Conservation (phyloP, 2,888 invertebrate species). For the Bombylius major region DNA sequence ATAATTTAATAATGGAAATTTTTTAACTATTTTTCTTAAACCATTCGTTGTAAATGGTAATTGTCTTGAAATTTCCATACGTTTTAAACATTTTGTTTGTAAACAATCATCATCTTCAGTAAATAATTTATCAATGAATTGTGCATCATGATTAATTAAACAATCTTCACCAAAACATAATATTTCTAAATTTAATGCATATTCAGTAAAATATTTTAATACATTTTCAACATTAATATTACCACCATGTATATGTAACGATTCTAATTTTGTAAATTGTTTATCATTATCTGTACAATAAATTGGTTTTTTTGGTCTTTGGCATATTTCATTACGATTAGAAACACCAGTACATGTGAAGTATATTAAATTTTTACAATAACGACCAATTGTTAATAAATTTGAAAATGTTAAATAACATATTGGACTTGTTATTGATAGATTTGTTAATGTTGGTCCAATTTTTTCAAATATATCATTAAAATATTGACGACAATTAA, state of each 20-base stretch:
- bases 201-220: slow-evolving; percentile 10
- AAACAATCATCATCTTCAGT: background rate
- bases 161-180: slow-evolving; percentile 1
- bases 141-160: slow-evolving; percentile 5
- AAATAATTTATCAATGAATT: slow-evolving; percentile 9
- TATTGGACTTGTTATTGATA: slow-evolving; percentile 11
- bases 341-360: slow-evolving; percentile 6
- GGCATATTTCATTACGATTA: slow-evolving; percentile 7
- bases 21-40: slow-evolving; percentile 6
- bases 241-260: slow-evolving; percentile 10
- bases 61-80: slow-evolving; percentile 11
- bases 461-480: slow-evolving; percentile 10
- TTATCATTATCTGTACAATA: background rate
- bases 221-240: slow-evolving; percentile 11
- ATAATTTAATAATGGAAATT: slow-evolving; percentile 10
- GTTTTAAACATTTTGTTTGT: background rate
- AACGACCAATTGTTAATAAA: slow-evolving; percentile 11
- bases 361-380: slow-evolving; percentile 12
- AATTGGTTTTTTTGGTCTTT: background rate
- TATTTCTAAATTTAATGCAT: slow-evolving; percentile 11
- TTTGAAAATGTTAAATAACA: slow-evolving; percentile 9
- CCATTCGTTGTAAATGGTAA: slow-evolving; percentile 10
- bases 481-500: slow-evolving; percentile 11
- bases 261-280: slow-evolving; percentile 11
- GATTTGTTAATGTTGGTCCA: slow-evolving; percentile 6